These are phyloP conservation scores for Peromyscus melanophrys DNA, from an alignment of 2,797 vertebrate species.

Conservation along the genomic window DNA sequence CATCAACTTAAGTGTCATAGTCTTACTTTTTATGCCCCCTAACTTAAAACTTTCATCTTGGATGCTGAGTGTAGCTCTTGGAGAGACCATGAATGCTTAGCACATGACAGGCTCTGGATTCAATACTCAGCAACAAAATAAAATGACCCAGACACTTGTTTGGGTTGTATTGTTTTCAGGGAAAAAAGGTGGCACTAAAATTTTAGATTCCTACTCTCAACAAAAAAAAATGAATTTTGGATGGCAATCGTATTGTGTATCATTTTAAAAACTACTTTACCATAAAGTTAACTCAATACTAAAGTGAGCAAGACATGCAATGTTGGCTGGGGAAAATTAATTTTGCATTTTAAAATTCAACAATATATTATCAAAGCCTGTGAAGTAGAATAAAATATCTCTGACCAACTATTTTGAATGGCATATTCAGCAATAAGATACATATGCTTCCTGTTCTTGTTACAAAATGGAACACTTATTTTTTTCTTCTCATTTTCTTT, in stretches of 20 bases:
- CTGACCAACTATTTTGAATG: constrained; percentile 1
- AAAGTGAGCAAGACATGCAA: not conserved
- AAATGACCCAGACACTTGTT: not conserved
- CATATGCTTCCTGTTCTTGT: constrained; percentile 9
- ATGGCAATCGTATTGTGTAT: not conserved
- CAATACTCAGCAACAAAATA: not conserved
- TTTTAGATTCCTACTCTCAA: constrained; percentile 29
- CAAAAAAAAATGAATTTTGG: constrained; percentile 45
- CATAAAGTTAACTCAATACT: constrained; percentile 10
- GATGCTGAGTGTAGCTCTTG: not conserved
- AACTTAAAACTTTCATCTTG: not conserved
- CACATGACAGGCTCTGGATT: not conserved
- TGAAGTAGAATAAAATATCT: constrained; percentile 28
- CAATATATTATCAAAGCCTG: not conserved
- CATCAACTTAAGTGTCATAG: not conserved
- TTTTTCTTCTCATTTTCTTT: not conserved
- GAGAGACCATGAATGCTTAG: not conserved
- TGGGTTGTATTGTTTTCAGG: not conserved
- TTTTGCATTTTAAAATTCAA: constrained; percentile 67
- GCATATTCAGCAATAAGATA: not conserved
- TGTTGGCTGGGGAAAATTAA: constrained; percentile 31
- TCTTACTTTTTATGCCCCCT: not conserved
- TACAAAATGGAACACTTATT: constrained; percentile 24
- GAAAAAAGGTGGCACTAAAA: not conserved
- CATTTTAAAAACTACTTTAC: not conserved